These are phyloP conservation scores for Drosophila triauraria DNA, from an alignment of 1,140 invertebrate species.

Conservation along the genomic window DNA sequence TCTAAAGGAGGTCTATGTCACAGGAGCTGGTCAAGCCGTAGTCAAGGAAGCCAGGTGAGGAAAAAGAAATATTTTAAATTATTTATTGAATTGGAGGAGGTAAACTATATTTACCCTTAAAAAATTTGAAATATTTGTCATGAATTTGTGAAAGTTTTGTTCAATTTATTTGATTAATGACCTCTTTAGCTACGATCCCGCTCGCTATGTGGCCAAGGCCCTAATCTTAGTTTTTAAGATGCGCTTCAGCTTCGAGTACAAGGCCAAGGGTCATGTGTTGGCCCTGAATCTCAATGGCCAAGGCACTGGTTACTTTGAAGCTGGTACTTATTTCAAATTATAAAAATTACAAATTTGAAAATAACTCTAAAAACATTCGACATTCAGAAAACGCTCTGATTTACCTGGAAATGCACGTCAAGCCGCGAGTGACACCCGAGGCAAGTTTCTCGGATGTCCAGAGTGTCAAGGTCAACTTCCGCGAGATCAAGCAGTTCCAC, in stretches of 20 bases:
- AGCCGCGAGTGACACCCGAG: constrained; percentile 86
- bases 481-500: constrained; percentile 64
- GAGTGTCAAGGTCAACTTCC: constrained; percentile 46
- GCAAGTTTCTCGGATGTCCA: constrained; percentile 88
- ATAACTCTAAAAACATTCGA: background rate
- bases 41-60: constrained; percentile 54
- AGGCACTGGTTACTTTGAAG: constrained; percentile 88
- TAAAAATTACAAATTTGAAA: background rate
- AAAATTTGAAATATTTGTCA: too few species aligned
- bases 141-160: background rate
- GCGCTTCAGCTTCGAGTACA: constrained; percentile 89
- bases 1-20: constrained; percentile 55
- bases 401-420: constrained; percentile 86
- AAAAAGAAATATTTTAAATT: background rate
- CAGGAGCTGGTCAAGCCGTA: constrained; percentile 33
- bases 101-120: too few species aligned
- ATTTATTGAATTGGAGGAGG: too few species aligned
- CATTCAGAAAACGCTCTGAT: constrained; percentile 87
- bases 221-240: constrained; percentile 87
- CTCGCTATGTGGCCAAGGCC: constrained; percentile 29
- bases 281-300: constrained; percentile 89
- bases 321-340: constrained; percentile 85
- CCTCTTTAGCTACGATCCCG: constrained; percentile 44
- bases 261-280: constrained; percentile 89
- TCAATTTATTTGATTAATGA: background rate